Base-by-base conservation (phyloP, 2,888 invertebrate genomes). In the Lasioglossum vierecki region DNA sequence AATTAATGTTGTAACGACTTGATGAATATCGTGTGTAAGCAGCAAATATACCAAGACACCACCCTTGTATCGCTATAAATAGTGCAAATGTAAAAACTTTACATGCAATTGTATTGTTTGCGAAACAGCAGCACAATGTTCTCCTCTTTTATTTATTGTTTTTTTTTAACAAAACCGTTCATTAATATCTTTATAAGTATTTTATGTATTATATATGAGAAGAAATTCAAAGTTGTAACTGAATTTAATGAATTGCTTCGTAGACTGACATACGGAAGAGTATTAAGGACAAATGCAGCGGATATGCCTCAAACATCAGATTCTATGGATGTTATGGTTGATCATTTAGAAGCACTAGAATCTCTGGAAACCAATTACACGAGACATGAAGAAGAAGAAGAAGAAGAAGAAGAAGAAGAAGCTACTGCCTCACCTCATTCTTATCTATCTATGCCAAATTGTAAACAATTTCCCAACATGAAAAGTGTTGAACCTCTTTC, bases 371-470 rank as follows among this genome's bases (percentile, higher is more conserved):
- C 92, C 49, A 92, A 90, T 73, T 93, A 91, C 66, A 82, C 79
- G 22, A 90, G 86, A 18, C 89, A 90, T 26, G 89, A 60, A 6
- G 26, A 75, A 60, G 75, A 75, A 60, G 75, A 75, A 30, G 74
- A 35, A 41, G 92, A 93, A 70, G 94, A 75, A 60, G 75, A 75
- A 60, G 74, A 35, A 44, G 92, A 93, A 70, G 94, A 93, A 81
- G 90, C 91, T 39, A 89, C 93, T 11, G 92, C 93, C 26, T 94
- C 95, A 5, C 95, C 98, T 0, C 97, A 97, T 73, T 98, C 98
- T 0, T 98, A 97, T 92, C 96, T 98, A 8, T 98, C 98, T 0
- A 98, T 98, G 98, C 98, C 98, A 39, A 98, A 98, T 3, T 97
- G 98, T 15, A 97, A 97, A 92, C 97, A 97, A n/a, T 98, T 98